phyloP scores from a whole-genome alignment of 2,113 vertebrate genomes.

The Aramus guarauna region DNA sequence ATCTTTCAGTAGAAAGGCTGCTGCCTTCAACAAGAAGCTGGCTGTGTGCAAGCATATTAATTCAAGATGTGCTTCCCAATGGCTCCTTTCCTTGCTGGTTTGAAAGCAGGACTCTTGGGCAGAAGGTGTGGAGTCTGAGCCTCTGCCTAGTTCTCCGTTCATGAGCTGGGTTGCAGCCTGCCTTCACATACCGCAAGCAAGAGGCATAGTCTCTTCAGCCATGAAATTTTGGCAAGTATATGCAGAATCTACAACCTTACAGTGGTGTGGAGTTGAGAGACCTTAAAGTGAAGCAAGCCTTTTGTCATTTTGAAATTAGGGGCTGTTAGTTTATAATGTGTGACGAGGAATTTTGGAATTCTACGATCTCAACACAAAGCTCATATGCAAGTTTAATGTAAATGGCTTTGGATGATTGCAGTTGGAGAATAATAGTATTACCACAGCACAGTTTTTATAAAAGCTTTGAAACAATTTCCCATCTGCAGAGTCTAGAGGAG shows the following conservation, averaged over 20 bases:
- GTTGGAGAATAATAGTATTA: constrained; percentile 19
- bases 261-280: neutral
- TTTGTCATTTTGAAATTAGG: neutral
- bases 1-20: neutral
- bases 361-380: neutral
- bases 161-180: neutral
- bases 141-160: neutral
- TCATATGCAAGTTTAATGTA: constrained; percentile 18
- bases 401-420: constrained; percentile 46
- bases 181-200: neutral
- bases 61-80: neutral
- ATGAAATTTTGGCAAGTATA: neutral
- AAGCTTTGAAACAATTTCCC: constrained; percentile 60
- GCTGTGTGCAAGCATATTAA: neutral
- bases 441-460: neutral
- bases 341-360: constrained; percentile 13
- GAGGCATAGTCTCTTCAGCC: neutral
- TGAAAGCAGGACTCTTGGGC: neutral
- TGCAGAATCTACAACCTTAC: neutral
- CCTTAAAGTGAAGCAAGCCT: neutral
- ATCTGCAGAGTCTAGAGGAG: constrained; percentile 67
- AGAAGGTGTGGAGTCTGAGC: neutral
- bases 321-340: neutral
- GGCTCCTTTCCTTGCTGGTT: neutral
- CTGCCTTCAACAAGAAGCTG: neutral